These are phyloP conservation scores for Cotesia typhae DNA, from an alignment of 1,140 invertebrate species.

Conservation along the genomic window DNA sequence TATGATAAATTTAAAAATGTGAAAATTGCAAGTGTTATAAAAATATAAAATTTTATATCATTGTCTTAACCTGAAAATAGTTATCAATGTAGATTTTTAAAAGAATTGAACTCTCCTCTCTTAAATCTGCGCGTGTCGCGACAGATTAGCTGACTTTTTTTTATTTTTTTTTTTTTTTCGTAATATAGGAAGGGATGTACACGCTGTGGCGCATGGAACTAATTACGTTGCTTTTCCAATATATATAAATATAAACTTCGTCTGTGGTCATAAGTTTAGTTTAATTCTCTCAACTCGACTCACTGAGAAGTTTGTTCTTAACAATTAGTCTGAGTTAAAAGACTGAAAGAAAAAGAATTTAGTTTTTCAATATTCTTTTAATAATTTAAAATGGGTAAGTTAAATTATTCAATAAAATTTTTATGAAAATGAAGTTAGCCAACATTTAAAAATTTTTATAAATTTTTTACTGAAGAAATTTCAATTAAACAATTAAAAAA, in stretches of 20 bases:
- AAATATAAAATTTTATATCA: background rate
- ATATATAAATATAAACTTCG: slow-evolving; percentile 29
- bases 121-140: slow-evolving; percentile 16
- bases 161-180: too few relatives aligned
- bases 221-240: background rate
- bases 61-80: too few relatives aligned
- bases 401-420: background rate
- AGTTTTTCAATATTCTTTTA: background rate
- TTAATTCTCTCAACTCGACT: background rate
- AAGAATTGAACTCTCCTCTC: slow-evolving; percentile 7
- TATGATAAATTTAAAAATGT: too few relatives aligned
- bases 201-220: slow-evolving; percentile 29
- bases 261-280: slow-evolving; percentile 8
- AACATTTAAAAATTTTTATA: too few relatives aligned
- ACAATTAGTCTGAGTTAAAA: too few relatives aligned
- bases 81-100: too few relatives aligned
- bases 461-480: too few relatives aligned
- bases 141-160: slow-evolving; percentile 5
- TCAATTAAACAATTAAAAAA: too few relatives aligned
- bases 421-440: too few relatives aligned
- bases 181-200: background rate
- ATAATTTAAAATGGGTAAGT: background rate
- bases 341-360: too few relatives aligned
- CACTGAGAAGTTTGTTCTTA: background rate
- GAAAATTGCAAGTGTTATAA: too few relatives aligned